Base-by-base conservation (phyloP, 2,797 vertebrate genomes). In the Poeciliopsis infans region DNA sequence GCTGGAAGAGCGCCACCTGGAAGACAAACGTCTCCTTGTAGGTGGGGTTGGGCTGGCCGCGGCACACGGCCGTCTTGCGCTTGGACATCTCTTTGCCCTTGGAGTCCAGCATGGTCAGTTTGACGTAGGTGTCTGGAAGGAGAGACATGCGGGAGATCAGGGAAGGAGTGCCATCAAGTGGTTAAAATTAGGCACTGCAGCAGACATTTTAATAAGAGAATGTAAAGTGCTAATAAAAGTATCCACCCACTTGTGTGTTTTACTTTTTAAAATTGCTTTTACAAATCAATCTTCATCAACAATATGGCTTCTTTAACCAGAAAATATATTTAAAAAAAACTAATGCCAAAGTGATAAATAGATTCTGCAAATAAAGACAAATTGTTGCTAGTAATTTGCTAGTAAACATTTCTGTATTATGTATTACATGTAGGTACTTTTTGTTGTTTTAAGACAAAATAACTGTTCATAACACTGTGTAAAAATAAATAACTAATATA, bases 71-170 rank as follows among this genome's bases (percentile, higher is more conserved):
- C 7, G 98, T 99, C 93, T 98, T 98, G 87, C 97, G 98, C 91
- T 97, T 99, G 93, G 97, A 98, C 97, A 99, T 99, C 95, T 98
- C 97, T 90, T 99, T 98, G 76, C 98, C 98, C 95, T 99, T 98
- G 31, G 98, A 99, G 94, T 99, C 98, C 95, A 99, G 96, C 87
- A 99, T 96, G 13, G 96, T 97, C 89, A 99, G 91, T 92, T 98
- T 99, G 89, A 99, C 98, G 7, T 98, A 99, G 0, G 98, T 99
- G 95, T 99, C 98, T 99, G 95, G 28, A 69, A 91, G 85, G 83
- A 76, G 46, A 70, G 66, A 69, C 25, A 31, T 0, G 49, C 12
- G 81, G 87, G 28, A 83, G 55, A 81, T 45, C 3, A 73, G 78
- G 84, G 82, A 89, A 85, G 78, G 77, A 79, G 84, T 83, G 90